phyloP scores from a whole-genome alignment of 2,797 vertebrate genomes.

The Vipera ursinii region DNA sequence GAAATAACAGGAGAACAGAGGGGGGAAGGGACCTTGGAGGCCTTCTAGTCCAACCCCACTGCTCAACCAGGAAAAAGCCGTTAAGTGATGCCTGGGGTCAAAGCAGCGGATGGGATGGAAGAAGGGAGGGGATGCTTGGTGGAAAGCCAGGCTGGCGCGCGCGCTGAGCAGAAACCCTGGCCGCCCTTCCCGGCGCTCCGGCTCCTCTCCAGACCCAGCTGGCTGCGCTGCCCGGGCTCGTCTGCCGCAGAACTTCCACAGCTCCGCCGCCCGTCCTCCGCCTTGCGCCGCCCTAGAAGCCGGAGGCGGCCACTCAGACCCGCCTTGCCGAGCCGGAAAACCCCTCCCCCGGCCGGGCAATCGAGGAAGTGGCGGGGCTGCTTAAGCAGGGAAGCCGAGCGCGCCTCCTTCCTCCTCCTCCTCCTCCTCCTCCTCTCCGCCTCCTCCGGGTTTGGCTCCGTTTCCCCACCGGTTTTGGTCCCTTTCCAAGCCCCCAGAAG shows the following conservation, averaged over 20 bases:
- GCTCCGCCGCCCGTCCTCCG: not conserved
- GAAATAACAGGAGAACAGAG: not conserved
- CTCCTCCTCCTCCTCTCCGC: not conserved
- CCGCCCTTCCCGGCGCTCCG: not conserved
- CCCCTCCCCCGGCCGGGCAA: not conserved
- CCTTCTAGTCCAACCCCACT: not conserved
- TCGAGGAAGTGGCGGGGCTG: not conserved
- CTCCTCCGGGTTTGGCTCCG: not conserved
- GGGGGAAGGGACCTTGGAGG: not conserved
- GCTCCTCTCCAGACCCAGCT: not conserved
- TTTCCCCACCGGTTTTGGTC: not conserved
- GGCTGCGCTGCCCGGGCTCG: not conserved
- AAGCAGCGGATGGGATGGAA: not conserved
- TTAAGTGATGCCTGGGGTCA: too few species aligned
- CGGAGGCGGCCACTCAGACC: not conserved
- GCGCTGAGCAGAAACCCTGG: not conserved
- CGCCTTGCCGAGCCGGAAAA: not conserved
- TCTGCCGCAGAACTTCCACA: not conserved
- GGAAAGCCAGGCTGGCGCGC: not conserved
- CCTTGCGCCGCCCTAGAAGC: not conserved
- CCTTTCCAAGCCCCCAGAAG: not conserved
- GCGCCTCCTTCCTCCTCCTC: not conserved
- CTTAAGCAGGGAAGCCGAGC: not conserved
- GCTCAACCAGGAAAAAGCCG: not conserved
- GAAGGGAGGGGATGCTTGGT: not conserved